Evolutionary conservation across 2,113 vertebrate genomes (phyloP).

Genomic region (Geothlypis trichas): DNA sequence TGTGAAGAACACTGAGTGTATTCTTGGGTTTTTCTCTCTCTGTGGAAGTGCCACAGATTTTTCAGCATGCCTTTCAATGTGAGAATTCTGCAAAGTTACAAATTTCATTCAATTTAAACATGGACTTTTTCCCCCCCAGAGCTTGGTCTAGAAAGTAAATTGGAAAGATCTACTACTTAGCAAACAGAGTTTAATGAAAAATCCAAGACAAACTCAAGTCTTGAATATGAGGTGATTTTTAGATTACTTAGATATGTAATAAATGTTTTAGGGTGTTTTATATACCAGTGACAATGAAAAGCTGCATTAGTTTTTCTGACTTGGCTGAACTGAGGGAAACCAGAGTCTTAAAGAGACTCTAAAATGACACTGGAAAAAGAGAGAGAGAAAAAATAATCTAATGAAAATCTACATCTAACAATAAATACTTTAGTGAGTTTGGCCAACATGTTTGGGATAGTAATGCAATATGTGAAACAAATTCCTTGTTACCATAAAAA

Average conservation of each 20-base stretch:
- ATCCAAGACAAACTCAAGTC: fast-evolving
- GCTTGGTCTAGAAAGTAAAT: not conserved
- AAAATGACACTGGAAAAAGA: not conserved
- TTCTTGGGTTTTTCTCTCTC: not conserved
- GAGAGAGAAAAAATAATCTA: not conserved
- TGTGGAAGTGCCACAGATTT: not conserved
- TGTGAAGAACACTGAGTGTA: not conserved
- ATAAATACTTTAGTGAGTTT: not conserved
- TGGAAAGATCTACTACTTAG: not conserved
- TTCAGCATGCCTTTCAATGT: not conserved
- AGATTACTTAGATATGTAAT: fast-evolving
- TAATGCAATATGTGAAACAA: not conserved
- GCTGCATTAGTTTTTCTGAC: not conserved
- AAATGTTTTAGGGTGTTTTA: not conserved
- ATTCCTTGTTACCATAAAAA: not conserved
- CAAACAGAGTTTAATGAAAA: not conserved
- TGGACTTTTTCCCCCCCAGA: not conserved
- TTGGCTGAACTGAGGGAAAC: not conserved
- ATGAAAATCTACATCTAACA: not conserved
- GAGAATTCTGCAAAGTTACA: not conserved
- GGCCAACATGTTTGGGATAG: not conserved
- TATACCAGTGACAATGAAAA: not conserved
- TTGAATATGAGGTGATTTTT: not conserved
- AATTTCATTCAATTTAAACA: not conserved
- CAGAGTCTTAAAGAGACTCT: not conserved